Percentiles rank a stretch among this genome's conserved stretches.
phyloP scores from a whole-genome alignment of 1,140 invertebrate genomes.

The Mizuhopecten yessoensis region DNA sequence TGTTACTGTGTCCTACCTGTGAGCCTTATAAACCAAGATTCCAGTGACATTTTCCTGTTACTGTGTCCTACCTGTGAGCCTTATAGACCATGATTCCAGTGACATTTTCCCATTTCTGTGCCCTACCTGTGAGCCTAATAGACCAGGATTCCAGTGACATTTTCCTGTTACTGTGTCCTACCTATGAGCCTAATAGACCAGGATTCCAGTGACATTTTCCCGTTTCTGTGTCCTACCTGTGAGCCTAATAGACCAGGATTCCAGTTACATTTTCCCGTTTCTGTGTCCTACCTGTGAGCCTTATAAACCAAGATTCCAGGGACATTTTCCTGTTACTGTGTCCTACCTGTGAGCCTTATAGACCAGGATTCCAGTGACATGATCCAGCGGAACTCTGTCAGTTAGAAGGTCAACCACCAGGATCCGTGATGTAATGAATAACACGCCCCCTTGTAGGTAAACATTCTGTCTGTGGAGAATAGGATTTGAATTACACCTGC shows the following conservation, averaged over 20 bases:
- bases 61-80: conserved; percentile 2
- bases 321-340: too few relatives aligned
- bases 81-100: neutral
- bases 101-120: neutral
- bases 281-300: neutral
- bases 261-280: too few relatives aligned
- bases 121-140: conserved; percentile 19
- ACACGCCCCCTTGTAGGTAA: conserved; percentile 95
- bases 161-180: too few relatives aligned
- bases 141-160: too few relatives aligned
- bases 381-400: conserved; percentile 93
- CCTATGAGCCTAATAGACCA: too few relatives aligned
- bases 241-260: too few relatives aligned
- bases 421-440: conserved; percentile 95
- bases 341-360: conserved; percentile 92
- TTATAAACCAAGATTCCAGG: neutral
- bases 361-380: conserved; percentile 94
- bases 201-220: too few relatives aligned
- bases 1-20: conserved; percentile 19
- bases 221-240: too few relatives aligned
- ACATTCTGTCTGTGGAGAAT: conserved; percentile 83
- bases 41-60: neutral
- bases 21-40: conserved; percentile 37
- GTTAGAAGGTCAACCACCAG: conserved; percentile 98
- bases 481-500: neutral